phyloP scores from a whole-genome alignment of 2,888 invertebrate genomes.

The Phengaris arion region DNA sequence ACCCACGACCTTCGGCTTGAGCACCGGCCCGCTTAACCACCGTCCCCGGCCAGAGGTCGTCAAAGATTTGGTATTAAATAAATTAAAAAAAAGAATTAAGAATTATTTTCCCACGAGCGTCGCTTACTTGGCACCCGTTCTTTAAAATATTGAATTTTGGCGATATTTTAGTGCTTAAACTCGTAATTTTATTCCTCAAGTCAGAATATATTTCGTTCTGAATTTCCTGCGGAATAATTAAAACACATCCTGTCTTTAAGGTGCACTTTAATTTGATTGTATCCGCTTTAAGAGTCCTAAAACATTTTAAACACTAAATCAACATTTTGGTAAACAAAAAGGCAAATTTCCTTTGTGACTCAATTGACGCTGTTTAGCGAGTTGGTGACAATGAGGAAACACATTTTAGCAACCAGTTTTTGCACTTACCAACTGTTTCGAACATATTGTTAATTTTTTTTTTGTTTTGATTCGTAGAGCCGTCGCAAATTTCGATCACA shows the following conservation, averaged over 20 bases:
- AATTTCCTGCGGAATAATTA: constrained; percentile 18
- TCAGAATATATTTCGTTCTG: constrained; percentile 5
- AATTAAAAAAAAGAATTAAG: too few species aligned
- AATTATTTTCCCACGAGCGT: not conserved
- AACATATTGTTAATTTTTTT: not conserved
- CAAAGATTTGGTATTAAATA: too few species aligned
- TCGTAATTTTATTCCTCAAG: constrained; percentile 4
- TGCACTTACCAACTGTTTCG: constrained; percentile 35
- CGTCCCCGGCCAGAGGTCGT: too few species aligned
- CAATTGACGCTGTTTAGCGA: constrained; percentile 72
- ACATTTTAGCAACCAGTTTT: constrained; percentile 58
- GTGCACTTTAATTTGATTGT: not conserved
- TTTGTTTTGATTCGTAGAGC: too few species aligned
- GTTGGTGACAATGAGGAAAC: constrained; percentile 65
- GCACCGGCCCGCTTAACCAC: too few species aligned
- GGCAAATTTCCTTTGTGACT: constrained; percentile 52
- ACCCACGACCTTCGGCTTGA: too few species aligned
- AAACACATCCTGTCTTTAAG: constrained; percentile 17
- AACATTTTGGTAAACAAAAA: constrained; percentile 35
- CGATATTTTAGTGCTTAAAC: not conserved
- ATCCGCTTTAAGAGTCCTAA: not conserved
- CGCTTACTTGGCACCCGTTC: not conserved
- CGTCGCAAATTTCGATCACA: not conserved
- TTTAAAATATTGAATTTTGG: not conserved
- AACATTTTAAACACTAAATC: constrained; percentile 23